A percentile compares a stretch with the other conserved stretches of the same genome.
These are phyloP conservation scores for Oikopleura albicans DNA, from an alignment of 23 tunicate genomes.

Conservation along the genomic window DNA sequence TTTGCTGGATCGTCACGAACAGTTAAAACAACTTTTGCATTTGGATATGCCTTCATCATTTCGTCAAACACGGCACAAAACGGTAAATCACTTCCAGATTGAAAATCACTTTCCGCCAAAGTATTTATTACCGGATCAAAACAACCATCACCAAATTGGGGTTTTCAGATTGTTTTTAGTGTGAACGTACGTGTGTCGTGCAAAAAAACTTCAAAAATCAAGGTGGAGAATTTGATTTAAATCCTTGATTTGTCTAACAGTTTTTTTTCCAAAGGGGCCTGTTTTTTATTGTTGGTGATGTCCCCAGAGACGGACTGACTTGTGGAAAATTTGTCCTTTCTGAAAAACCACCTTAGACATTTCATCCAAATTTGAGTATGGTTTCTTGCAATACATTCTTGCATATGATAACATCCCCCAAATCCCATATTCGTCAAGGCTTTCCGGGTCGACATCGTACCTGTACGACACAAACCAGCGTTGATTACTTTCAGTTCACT, in stretches of 20 bases:
- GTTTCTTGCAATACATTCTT: background rate
- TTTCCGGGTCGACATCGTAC: slow-evolving; percentile 5
- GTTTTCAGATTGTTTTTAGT: too few species aligned
- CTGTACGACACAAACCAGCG: slow-evolving; percentile 13
- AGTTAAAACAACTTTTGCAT: background rate
- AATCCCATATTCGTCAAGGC: background rate
- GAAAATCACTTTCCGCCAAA: background rate
- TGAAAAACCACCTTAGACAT: too few species aligned
- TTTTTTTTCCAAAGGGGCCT: too few species aligned
- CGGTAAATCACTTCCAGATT: background rate
- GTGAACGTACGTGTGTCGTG: too few species aligned
- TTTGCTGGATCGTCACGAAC: background rate
- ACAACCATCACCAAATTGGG: too few species aligned
- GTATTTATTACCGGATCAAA: background rate
- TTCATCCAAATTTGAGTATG: too few species aligned
- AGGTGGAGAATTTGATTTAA: too few species aligned
- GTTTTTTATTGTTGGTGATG: too few species aligned
- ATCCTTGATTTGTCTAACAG: too few species aligned
- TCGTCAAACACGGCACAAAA: background rate
- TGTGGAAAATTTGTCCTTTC: too few species aligned
- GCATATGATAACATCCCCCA: background rate
- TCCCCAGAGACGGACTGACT: too few species aligned
- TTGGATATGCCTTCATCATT: background rate
- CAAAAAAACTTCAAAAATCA: too few species aligned
- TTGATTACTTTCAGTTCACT: background rate